Conservation (phyloP, 1,140 invertebrate genomes). For the Orussus abietinus region DNA sequence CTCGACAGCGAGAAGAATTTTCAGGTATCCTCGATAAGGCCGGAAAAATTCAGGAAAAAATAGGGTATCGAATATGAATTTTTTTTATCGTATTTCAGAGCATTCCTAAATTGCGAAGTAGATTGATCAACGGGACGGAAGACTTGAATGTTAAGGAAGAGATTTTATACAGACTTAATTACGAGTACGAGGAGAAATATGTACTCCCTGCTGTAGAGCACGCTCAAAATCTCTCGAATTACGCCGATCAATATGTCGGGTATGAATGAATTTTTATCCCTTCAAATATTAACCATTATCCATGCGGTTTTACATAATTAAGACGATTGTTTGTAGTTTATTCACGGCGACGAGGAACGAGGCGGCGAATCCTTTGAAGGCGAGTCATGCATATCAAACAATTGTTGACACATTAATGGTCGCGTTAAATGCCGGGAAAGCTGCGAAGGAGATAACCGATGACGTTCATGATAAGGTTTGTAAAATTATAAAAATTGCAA, state of each 20-base stretch:
- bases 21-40: too few species aligned
- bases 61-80: constrained; percentile 4
- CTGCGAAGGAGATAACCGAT: constrained; percentile 62
- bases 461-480: constrained; percentile 56
- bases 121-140: constrained; percentile 42
- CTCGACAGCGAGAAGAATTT: constrained; percentile 42
- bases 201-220: constrained; percentile 65
- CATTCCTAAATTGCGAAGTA: constrained; percentile 36
- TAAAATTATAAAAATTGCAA: too few species aligned
- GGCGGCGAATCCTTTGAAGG: constrained; percentile 67
- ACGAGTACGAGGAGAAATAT: constrained; percentile 64
- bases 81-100: constrained; percentile 24
- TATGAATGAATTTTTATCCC: too few species aligned
- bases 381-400: constrained; percentile 77
- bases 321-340: too few species aligned
- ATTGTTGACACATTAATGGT: constrained; percentile 67
- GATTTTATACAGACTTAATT: constrained; percentile 62
- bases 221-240: constrained; percentile 59
- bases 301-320: too few species aligned
- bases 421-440: constrained; percentile 62
- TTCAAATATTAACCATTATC: too few species aligned
- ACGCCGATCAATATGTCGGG: constrained; percentile 62
- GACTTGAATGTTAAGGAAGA: constrained; percentile 58
- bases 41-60: too few species aligned
- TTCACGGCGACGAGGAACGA: constrained; percentile 66